A percentile compares a stretch with the other conserved stretches of the same genome.
Evolutionary conservation across 2,113 vertebrate genomes (phyloP).

Genomic region (Psittacula cyanocephala): DNA sequence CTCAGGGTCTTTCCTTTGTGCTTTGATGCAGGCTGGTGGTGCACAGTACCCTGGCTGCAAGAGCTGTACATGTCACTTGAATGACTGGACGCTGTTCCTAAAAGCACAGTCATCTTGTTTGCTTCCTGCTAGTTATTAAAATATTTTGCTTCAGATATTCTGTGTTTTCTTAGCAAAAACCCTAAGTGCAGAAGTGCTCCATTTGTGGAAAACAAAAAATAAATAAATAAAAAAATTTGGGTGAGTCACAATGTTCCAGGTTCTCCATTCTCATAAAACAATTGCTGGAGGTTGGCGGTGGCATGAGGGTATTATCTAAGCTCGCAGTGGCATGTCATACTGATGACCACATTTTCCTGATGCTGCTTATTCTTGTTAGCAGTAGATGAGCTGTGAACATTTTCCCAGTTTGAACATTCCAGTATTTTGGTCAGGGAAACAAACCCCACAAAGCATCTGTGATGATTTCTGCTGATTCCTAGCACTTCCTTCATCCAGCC

Average conservation of each 20-base stretch:
- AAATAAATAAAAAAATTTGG: not conserved
- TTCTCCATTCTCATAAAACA: not conserved
- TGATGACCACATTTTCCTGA: not conserved
- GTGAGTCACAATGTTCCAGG: not conserved
- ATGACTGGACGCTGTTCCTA: not conserved
- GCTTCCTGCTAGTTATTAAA: not conserved
- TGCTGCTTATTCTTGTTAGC: not conserved
- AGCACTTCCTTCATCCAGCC: not conserved
- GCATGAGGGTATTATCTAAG: not conserved
- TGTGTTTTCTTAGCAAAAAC: conserved; percentile 10
- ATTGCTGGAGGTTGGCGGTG: not conserved
- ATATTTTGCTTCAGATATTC: not conserved
- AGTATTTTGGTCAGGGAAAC: not conserved
- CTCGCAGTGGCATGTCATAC: not conserved
- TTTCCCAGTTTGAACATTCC: not conserved
- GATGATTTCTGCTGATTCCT: not conserved
- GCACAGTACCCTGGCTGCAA: fast-evolving
- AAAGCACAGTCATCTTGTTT: not conserved
- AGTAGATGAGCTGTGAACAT: not conserved
- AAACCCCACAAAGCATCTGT: not conserved
- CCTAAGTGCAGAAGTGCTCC: not conserved
- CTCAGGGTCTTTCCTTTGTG: fast-evolving
- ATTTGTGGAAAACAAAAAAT: not conserved
- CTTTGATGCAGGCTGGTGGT: not conserved
- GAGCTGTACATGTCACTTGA: fast-evolving